Evolutionary conservation across 37 sponge, comb jelly and placozoan genomes (phyloP), one percentile per base, ranked within the genome.

Genomic region (Diacarnus erythraeanus): DNA sequence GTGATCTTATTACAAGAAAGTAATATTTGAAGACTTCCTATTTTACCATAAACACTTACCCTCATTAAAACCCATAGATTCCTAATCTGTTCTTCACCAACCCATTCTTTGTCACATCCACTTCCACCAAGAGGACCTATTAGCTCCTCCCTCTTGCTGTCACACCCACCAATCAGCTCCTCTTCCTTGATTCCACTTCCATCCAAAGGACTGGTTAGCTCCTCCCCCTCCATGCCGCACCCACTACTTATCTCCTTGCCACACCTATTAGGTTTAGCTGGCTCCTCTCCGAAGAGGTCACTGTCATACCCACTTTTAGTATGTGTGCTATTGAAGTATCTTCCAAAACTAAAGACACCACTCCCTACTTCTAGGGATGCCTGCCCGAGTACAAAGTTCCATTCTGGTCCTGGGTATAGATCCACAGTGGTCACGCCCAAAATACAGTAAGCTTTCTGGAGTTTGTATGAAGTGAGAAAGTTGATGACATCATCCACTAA

Each of bases 331-430:
- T 87, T 86, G 37, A 86, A 82, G 51, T 87, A 81, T 36, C 88
- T 76, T 8, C 94, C 94, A 69, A 94, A 86, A 36, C 91, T 84
- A 44, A 90, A 90, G 22, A 94, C 88, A 20, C 88, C 94, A 54
- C 88, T 76, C 2, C 94, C 94, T 9, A 44, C 80, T 4, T 69
- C 77, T 20, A 87, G 38, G 38, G 80, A 87, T 31, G 94, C 94
- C 22, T 94, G 85, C 2, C 97, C 97, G 30, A 97, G 83, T 27
- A 87, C 91, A 74, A 97, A 97, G 79, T 97, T 97, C 89, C 91
- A 90, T 42, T 88, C 81, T 3, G 83, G 86, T n/a, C 76, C 47
- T 0, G 97, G 97, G 77, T 93, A 97, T 0, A 97, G 80, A 59
- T 97, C 97, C 9, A 79, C 84, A 31, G 77, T 69, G 18, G 91